A percentile compares a stretch with the other conserved stretches of the same genome.
These are phyloP conservation scores for Smutsia temminckii DNA, from an alignment of 2,797 vertebrate genomes.

Conservation along the genomic window DNA sequence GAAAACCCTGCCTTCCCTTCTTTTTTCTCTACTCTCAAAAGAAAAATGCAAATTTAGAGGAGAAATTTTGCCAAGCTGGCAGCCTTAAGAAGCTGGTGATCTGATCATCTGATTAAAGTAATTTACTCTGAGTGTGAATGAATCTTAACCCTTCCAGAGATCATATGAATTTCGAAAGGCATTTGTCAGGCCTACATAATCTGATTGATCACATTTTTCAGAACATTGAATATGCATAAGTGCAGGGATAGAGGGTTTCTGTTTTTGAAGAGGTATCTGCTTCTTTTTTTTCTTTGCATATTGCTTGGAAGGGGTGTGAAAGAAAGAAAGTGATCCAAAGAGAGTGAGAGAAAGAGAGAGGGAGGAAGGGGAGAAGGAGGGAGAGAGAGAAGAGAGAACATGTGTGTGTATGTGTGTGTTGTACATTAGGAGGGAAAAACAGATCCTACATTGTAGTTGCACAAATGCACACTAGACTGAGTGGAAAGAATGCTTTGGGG, in stretches of 20 bases:
- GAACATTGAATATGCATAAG: neutral
- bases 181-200: slow-evolving; percentile 19
- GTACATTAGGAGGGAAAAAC: neutral
- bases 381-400: too few relatives aligned
- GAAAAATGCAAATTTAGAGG: slow-evolving; percentile 34
- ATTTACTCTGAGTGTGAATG: slow-evolving; percentile 49
- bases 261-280: neutral
- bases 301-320: neutral
- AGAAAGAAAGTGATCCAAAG: too few relatives aligned
- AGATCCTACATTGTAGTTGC: neutral
- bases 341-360: too few relatives aligned
- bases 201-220: neutral
- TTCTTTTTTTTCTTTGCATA: neutral
- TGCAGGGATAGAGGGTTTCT: neutral
- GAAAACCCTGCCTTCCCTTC: neutral
- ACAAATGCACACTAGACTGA: neutral
- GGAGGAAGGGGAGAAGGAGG: too few relatives aligned
- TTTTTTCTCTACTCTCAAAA: neutral
- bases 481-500: neutral
- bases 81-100: slow-evolving; percentile 49
- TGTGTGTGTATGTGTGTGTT: neutral
- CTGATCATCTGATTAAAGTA: slow-evolving; percentile 74
- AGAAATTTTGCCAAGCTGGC: slow-evolving; percentile 68
- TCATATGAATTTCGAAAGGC: slow-evolving; percentile 5
- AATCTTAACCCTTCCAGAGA: slow-evolving; percentile 52